Evolutionary conservation across 1,140 invertebrate genomes (phyloP), one percentile per base, ranked within the genome.

Genomic region (Brachionus calyciflorus): DNA sequence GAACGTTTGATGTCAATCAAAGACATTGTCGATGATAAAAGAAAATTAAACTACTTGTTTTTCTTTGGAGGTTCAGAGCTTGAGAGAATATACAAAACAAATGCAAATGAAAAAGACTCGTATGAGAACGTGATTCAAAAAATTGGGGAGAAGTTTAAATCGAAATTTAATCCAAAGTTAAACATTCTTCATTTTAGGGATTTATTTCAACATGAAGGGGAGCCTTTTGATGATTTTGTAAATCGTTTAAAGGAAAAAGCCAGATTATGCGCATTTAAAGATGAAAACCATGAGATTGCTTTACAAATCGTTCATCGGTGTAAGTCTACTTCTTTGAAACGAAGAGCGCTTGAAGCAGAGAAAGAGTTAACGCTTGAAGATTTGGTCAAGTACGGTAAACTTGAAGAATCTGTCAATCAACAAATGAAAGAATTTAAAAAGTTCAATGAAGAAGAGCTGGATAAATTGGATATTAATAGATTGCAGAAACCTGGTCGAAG

Each of bases 401-500:
- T 51, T 19, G 19, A 51, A 51, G n/a, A n/a, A n/a, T n/a, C n/a
- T 19, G 49, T 51, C 12, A 21, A 12, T 24, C 12, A 24, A n/a
- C n/a, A n/a, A n/a, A n/a, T n/a, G n/a, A 9, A 51, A 21, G 19
- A 51, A 21, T 51, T 51, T 21, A 51, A 12, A 21, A 51, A 51
- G 12, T 51, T 19, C 17, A 51, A 51, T 21, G 49, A 51, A 51
- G 49, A 51, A 51, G 17, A n/a, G n/a, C n/a, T 51, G 17, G 17
- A 21, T 19, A 51, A 51, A 21, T 19, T 51, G 12, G 49, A 51
- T 17, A 51, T 21, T 24, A 51, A 51, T n/a, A 51, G 49, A n/a
- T 51, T 51, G 26, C 49, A 51, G 49, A 51, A 51, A 51, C 12
- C 49, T 51, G 49, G 49, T 51, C 49, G 49, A 24, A 51, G 49